phyloP scores from a whole-genome alignment of 53 echinoderm and acorn worm species.

The Paracentrotus lividus region DNA sequence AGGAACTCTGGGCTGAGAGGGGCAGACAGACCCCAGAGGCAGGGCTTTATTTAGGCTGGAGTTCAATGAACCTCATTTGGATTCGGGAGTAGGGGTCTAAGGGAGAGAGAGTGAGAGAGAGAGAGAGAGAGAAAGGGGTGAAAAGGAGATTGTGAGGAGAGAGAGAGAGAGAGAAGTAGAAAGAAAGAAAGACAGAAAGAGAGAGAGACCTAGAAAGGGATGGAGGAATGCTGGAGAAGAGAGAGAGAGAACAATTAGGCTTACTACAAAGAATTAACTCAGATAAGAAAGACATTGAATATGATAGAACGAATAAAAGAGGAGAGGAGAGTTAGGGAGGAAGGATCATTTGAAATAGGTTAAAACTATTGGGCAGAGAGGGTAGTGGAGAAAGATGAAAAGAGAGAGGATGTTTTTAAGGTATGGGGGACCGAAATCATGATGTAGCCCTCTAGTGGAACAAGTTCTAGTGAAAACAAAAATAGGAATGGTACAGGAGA shows the following conservation, averaged over 20 bases:
- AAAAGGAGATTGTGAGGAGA: background rate
- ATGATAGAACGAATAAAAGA: background rate
- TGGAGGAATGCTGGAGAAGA: background rate
- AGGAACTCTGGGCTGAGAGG: background rate
- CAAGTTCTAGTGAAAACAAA: too few relatives aligned
- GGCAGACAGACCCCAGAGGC: conserved; percentile 37
- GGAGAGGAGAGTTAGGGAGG: background rate
- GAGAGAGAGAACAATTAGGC: background rate
- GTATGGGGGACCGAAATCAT: background rate
- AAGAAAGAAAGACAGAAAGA: too few relatives aligned
- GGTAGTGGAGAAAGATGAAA: background rate
- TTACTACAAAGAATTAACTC: background rate
- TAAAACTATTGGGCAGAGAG: background rate
- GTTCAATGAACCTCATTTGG: conserved; percentile 25
- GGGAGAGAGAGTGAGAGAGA: background rate
- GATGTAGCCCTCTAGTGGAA: too few relatives aligned
- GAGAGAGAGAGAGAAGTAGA: background rate
- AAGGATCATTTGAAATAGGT: background rate
- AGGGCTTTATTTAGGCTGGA: conserved; percentile 26
- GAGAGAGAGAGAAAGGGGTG: too few relatives aligned
- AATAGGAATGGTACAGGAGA: background rate
- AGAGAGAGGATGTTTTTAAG: background rate
- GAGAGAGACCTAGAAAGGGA: background rate
- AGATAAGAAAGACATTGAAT: background rate
- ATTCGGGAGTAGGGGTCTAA: background rate